A percentile compares a stretch with the other conserved stretches of the same genome.
These are phyloP conservation scores for Percopsis omiscomaycus DNA, from an alignment of 2,797 vertebrate genomes.

Conservation along the genomic window DNA sequence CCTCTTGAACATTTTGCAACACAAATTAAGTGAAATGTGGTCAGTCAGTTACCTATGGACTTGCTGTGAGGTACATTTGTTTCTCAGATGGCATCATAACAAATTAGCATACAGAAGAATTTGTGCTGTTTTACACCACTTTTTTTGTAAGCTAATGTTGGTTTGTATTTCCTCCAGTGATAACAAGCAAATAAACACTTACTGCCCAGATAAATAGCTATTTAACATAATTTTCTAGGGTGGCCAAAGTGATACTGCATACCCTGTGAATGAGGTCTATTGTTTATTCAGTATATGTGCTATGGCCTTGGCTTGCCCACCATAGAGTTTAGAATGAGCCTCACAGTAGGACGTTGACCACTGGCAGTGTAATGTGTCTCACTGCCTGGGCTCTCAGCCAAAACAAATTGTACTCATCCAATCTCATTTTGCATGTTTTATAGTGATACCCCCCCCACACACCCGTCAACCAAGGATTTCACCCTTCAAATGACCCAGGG, in stretches of 20 bases:
- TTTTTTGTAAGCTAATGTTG: too few relatives aligned
- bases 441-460: constrained; percentile 27
- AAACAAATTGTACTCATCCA: constrained; percentile 8
- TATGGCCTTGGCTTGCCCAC: neutral
- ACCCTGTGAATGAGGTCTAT: neutral
- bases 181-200: too few relatives aligned
- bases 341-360: constrained; percentile 13
- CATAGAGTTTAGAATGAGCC: neutral
- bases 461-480: constrained; percentile 18
- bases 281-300: neutral
- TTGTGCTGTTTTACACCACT: neutral
- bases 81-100: neutral
- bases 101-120: neutral
- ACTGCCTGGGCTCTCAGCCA: constrained; percentile 4
- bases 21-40: neutral
- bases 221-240: too few relatives aligned
- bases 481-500: constrained; percentile 25
- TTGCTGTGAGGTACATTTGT: neutral
- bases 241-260: neutral
- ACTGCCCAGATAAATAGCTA: too few relatives aligned
- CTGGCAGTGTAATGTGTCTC: neutral
- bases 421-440: constrained; percentile 26
- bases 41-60: neutral
- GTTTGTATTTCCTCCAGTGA: too few relatives aligned
- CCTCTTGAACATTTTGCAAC: neutral